Percentiles rank a stretch among this genome's conserved stretches.
Conservation (phyloP, 2,888 invertebrate species). For the Lasioglossum figueresi region DNA sequence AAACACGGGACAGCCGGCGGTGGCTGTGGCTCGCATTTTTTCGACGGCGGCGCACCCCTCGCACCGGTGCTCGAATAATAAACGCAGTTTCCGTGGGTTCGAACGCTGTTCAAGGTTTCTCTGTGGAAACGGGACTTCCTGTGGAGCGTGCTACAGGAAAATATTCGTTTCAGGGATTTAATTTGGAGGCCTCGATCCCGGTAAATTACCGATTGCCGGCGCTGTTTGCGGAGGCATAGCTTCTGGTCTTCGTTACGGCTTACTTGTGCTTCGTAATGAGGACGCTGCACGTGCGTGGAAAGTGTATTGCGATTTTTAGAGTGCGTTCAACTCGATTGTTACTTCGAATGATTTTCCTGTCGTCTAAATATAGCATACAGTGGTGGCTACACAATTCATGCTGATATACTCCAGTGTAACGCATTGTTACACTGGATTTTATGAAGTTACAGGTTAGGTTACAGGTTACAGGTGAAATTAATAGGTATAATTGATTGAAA, state of each 20-base stretch:
- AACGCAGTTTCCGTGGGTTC: constrained; percentile 27
- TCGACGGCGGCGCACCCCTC: constrained; percentile 42
- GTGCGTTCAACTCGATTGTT: background rate
- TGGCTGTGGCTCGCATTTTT: constrained; percentile 27
- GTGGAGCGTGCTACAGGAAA: background rate
- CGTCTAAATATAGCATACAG: background rate
- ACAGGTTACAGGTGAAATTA: no score
- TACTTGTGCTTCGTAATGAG: background rate
- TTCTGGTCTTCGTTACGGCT: background rate
- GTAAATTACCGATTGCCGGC: background rate
- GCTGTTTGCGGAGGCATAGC: background rate
- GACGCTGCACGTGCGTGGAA: background rate
- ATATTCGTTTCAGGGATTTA: background rate
- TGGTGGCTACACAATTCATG: no score
- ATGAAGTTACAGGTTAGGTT: no score
- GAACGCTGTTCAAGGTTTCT: constrained; percentile 11
- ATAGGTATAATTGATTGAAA: no score
- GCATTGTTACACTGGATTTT: no score
- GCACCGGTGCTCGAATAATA: constrained; percentile 1
- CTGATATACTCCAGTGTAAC: no score
- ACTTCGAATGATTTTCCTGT: background rate
- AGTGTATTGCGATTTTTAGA: background rate
- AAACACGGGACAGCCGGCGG: constrained; percentile 7
- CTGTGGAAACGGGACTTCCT: background rate
- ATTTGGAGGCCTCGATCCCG: background rate